Evolutionary conservation across 2,797 vertebrate species (phyloP), one percentile per base, ranked within the genome.

Genomic region (Atherinosoma microstoma): DNA sequence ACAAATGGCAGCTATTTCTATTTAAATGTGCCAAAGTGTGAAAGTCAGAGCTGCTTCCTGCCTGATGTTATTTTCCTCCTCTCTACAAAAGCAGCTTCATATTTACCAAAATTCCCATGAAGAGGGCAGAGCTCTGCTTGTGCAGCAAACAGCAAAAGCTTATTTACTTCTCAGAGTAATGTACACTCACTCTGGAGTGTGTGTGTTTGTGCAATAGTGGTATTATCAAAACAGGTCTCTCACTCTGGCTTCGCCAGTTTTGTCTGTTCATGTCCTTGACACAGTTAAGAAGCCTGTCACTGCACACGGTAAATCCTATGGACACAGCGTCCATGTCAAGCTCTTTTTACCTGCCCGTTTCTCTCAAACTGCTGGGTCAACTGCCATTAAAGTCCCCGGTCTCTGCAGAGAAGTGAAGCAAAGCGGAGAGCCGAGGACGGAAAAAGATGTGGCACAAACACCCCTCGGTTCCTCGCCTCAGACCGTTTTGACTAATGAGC

Each of bases 401-500:
- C 83, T 87, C 84, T 68, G 64, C 58, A 80, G 85, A 82, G 80
- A 67, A 35, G 61, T 20, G 56, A 62, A 64, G 64, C 36, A 57
- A 84, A 81, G 67, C 58, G 73, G 73, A 63, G 83, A 70, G 80
- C 83, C 62, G 77, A 70, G 79, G 84, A 89, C 83, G 8, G 73
- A 94, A 94, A 93, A 94, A 94, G 91, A 93, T 64, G 76, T 72
- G 81, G 84, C 86, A 77, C 83, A 73, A 78, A 74, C 64, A 86
- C 80, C 62, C 73, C 75, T 85, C 71, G 62, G 72, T 82, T 78
- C 70, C 71, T 79, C 20, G 74, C 76, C 85, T 70, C 57, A 32
- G 87, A 84, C 86, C 69, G 42, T 81, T 87, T 87, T 87, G 88
- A 92, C 89, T 94, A 93, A 95, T 92, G 92, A 93, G 79, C 78